Evolutionary conservation across 2,113 vertebrate genomes (phyloP).

Genomic region (Ciconia maguari): DNA sequence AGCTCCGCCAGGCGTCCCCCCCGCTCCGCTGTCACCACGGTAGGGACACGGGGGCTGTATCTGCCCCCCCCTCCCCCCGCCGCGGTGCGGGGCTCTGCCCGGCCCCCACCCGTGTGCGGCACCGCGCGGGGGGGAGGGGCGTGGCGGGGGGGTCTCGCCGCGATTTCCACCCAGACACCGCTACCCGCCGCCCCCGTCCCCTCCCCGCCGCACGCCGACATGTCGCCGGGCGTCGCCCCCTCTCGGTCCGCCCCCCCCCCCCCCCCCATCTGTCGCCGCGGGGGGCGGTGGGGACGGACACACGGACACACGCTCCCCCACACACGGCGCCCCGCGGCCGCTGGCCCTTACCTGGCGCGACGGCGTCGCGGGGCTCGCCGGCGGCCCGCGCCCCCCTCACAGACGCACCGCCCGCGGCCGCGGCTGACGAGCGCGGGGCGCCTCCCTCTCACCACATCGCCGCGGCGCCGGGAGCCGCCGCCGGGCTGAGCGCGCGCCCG

Average conservation of each 20-base stretch:
- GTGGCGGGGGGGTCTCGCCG: not conserved
- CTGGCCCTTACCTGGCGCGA: not conserved
- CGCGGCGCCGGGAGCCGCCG: not conserved
- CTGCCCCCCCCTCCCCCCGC: not conserved
- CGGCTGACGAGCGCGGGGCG: not conserved
- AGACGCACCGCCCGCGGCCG: not conserved
- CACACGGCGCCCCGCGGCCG: not conserved
- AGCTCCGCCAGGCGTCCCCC: not conserved
- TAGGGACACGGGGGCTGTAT: not conserved
- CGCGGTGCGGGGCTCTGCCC: not conserved
- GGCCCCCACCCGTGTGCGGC: not conserved
- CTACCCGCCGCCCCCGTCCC: not conserved
- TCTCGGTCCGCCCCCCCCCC: not conserved
- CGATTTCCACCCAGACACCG: not conserved
- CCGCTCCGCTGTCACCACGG: too few species aligned
- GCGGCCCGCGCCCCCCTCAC: not conserved
- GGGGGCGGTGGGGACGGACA: not conserved
- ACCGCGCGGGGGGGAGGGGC: not conserved
- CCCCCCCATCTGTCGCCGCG: not conserved
- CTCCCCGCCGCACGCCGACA: not conserved
- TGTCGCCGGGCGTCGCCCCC: not conserved
- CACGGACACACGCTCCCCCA: not conserved
- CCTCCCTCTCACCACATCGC: conserved; percentile 56
- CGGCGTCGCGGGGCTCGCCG: not conserved
- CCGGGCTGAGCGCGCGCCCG: conserved; percentile 1